Base-by-base conservation (phyloP, 2,113 vertebrate species). In the Macroglossus sobrinus region DNA sequence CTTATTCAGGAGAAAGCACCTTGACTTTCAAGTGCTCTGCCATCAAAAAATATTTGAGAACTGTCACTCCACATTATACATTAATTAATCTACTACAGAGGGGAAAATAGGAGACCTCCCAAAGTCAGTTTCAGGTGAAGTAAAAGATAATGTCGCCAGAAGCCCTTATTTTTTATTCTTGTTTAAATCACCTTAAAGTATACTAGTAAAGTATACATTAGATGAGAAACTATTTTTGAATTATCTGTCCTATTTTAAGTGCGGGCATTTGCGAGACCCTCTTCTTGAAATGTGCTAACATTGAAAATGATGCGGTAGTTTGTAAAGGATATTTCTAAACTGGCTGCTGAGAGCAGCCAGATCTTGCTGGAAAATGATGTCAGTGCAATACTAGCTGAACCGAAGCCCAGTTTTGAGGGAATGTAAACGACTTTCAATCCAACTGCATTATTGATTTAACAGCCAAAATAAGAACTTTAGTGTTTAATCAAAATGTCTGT, bases 401-500 rank as follows among this genome's bases (percentile, higher is more conserved):
- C 0, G 0, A 66, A 87, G 96, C 96, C 97, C 91, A 92, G 97
- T 59, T 88, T 26, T 43, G 74, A 80, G 90, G 75, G 96, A 98
- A 97, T 98, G 97, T 98, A 98, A 98, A 98, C 97, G 47, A 72
- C 94, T 87, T 88, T 63, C 35, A 33, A 26, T 92, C 96, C 94
- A 97, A 85, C 95, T 94, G 96, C 97, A 61, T 97, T 98, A 97
- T 94, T 97, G 96, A 97, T 96, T 97, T 94, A 96, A 90, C 97
- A 97, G 97, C 97, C 97, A 95, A 97, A 98, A 97, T 97, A 97
- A 97, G 97, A 97, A 94, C 97, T 91, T 74, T 26, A 9, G 82
- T 98, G 97, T 97, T 97, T 97, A 97, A 97, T 97, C 96, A 97
- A 96, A 96, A 97, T 81, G 97, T 86, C 95, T 97, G 91, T 66